Evolutionary conservation across 2,888 invertebrate genomes (phyloP).

Genomic region (Tetramorium bicarinatum): DNA sequence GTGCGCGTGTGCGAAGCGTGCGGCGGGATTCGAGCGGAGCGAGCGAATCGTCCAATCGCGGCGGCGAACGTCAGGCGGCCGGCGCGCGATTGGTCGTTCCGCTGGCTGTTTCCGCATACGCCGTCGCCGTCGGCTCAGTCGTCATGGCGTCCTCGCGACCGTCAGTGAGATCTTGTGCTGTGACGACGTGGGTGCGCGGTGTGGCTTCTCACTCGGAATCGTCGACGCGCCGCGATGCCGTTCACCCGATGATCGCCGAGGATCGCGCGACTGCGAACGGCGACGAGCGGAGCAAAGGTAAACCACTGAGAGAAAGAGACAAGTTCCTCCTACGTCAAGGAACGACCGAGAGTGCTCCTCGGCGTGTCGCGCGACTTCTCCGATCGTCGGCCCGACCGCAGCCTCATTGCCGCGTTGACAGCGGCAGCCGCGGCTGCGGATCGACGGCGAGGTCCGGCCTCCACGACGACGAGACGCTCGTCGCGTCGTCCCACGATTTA

Average conservation of each 20-base stretch:
- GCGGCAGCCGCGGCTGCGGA: not conserved
- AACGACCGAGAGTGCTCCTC: not conserved
- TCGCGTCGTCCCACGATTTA: not conserved
- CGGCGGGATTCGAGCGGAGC: not conserved
- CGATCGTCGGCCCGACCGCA: not conserved
- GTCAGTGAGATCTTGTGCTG: conserved; percentile 34
- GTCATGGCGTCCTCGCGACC: conserved; percentile 63
- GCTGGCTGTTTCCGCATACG: not conserved
- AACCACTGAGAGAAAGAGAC: not conserved
- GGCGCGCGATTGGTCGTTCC: not conserved
- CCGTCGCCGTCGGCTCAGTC: not conserved
- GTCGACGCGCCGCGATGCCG: not conserved
- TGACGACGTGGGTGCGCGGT: not conserved
- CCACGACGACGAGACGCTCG: not conserved
- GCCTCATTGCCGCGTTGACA: not conserved
- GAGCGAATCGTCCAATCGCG: not conserved
- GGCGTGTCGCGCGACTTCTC: not conserved
- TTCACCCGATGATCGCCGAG: conserved; percentile 49
- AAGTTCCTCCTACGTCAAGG: not conserved
- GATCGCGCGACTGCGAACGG: not conserved
- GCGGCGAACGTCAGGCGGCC: not conserved
- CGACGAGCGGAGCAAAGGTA: conserved; percentile 1
- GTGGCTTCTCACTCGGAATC: not conserved
- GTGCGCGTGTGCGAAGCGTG: no score
- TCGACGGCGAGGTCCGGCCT: not conserved